Evolutionary conservation across 2,113 vertebrate species (phyloP).

Genomic region (Dryoscopus gambensis): DNA sequence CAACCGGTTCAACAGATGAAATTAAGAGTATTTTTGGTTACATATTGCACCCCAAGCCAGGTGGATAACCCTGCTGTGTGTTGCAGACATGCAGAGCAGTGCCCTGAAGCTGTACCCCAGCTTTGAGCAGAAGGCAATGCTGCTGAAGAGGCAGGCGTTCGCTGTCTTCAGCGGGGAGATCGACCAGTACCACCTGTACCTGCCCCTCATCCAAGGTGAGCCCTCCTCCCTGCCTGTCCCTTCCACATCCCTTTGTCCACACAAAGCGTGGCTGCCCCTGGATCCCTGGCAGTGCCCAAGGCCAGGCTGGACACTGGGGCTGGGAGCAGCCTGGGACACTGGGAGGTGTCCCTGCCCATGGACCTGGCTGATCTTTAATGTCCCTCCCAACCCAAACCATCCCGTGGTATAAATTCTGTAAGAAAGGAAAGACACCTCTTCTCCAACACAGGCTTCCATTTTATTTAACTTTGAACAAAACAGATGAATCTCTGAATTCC

Average conservation of each 20-base stretch:
- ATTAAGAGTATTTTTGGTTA: no score
- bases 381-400: neutral
- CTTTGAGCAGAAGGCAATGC: conserved; percentile 92
- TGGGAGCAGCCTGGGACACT: neutral
- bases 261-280: neutral
- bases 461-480: neutral
- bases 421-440: neutral
- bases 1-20: no score
- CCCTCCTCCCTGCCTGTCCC: neutral
- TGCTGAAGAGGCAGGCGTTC: conserved; percentile 92
- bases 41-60: no score
- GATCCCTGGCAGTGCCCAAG: neutral
- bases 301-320: rapidly evolving
- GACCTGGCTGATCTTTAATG: neutral
- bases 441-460: rapidly evolving
- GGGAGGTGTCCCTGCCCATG: neutral
- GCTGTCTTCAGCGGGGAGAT: conserved; percentile 93
- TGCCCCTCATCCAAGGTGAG: conserved; percentile 94
- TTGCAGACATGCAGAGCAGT: conserved; percentile 90
- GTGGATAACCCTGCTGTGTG: neutral
- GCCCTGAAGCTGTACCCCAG: conserved; percentile 89
- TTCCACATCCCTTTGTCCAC: neutral
- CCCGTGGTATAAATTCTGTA: neutral
- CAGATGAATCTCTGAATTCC: neutral
- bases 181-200: conserved; percentile 94